phyloP scores from a whole-genome alignment of 2,113 vertebrate genomes.

The Siniperca knerii region DNA sequence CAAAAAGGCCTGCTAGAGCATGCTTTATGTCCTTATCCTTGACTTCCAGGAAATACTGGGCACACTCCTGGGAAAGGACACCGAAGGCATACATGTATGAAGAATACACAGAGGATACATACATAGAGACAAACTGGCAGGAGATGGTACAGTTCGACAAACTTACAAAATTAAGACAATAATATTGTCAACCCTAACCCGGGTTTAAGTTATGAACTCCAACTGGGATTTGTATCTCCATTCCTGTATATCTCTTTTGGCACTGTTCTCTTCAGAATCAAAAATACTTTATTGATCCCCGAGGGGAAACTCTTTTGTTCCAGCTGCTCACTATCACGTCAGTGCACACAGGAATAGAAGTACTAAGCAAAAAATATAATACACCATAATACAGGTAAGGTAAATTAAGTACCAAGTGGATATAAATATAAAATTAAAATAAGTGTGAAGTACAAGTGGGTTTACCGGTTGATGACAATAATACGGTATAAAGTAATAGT shows the following conservation, averaged over 20 bases:
- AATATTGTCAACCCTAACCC: background rate
- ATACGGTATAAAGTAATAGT: no score
- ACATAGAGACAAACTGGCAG: background rate
- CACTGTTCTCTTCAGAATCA: no score
- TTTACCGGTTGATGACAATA: no score
- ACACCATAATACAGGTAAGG: no score
- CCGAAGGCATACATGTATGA: slow-evolving; percentile 8
- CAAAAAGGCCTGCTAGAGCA: slow-evolving; percentile 97
- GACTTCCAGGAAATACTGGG: slow-evolving; percentile 98
- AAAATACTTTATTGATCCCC: no score
- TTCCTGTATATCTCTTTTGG: background rate
- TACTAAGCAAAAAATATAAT: no score
- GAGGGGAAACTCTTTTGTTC: no score
- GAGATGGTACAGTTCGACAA: background rate
- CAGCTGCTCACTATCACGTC: no score
- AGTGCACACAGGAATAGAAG: no score
- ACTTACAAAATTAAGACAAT: background rate
- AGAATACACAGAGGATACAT: background rate
- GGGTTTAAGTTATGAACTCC: background rate
- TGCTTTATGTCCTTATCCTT: slow-evolving; percentile 99
- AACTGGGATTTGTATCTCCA: background rate
- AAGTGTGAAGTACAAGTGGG: no score
- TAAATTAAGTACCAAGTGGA: no score
- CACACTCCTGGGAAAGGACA: slow-evolving; percentile 90
- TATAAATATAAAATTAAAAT: no score